Percentiles rank a stretch among this genome's conserved stretches.
Evolutionary conservation across 1,140 invertebrate genomes (phyloP).

Genomic region (Hycleus cichorii): DNA sequence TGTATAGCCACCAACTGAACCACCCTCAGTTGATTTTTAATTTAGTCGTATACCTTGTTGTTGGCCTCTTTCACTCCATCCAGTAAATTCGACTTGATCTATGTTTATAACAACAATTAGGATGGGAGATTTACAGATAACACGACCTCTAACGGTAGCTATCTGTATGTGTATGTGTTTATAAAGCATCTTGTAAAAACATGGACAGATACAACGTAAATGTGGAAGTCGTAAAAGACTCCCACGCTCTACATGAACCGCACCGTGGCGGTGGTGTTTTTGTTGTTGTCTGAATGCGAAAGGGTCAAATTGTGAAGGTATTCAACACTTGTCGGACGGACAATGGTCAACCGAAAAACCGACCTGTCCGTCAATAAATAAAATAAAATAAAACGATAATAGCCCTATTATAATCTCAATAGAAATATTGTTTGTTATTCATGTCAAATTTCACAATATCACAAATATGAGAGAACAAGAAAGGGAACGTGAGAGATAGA

Average conservation of each 20-base stretch:
- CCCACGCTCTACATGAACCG: conserved; percentile 20
- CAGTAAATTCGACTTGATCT: no score
- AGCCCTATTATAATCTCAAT: no score
- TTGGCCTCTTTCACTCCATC: no score
- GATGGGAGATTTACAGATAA: conserved; percentile 16
- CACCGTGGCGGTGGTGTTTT: no score
- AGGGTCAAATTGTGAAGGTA: conserved; percentile 10
- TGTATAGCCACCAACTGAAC: no score
- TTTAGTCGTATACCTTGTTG: no score
- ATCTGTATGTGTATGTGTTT: background rate
- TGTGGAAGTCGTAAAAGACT: conserved; percentile 9
- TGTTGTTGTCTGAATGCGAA: background rate
- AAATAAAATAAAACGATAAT: no score
- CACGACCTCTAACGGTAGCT: conserved; percentile 20
- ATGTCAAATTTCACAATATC: no score
- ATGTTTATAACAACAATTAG: conserved; percentile 10
- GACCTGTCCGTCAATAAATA: background rate
- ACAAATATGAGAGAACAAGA: no score
- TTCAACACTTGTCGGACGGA: conserved; percentile 21
- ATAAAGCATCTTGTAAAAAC: conserved; percentile 10
- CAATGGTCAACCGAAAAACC: conserved; percentile 20
- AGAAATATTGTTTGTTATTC: no score
- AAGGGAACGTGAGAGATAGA: no score
- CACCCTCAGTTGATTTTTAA: no score
- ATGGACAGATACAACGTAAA: conserved; percentile 8